Evolutionary conservation across 2,797 vertebrate genomes (phyloP).

Genomic region (Enteromius argenteus): DNA sequence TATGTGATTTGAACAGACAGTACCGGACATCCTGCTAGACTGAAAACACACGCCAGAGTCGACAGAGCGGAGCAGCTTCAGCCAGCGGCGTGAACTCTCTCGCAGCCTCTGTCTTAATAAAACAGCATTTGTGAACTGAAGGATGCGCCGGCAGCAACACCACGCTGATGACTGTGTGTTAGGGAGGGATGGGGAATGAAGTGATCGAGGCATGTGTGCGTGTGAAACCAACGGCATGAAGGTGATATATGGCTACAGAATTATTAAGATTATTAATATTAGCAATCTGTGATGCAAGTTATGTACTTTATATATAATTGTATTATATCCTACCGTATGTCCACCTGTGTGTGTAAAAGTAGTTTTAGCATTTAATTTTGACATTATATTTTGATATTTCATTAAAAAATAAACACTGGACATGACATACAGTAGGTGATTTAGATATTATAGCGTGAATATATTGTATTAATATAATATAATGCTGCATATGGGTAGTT

Average conservation of each 20-base stretch:
- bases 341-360: not conserved
- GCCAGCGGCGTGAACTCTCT: constrained; percentile 11
- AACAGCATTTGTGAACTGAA: constrained; percentile 28
- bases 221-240: not conserved
- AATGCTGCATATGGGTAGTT: not conserved
- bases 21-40: constrained; percentile 21
- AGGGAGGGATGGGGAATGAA: not conserved
- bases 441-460: not conserved
- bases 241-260: not conserved
- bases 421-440: not conserved
- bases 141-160: constrained; percentile 13
- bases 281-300: too few species aligned
- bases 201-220: not conserved
- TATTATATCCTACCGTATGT: not conserved
- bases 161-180: not conserved
- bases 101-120: constrained; percentile 23
- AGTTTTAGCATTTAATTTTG: not conserved
- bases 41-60: constrained; percentile 32
- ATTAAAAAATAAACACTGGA: not conserved
- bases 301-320: not conserved
- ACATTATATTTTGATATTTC: not conserved
- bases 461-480: not conserved
- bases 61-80: not conserved
- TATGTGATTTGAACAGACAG: constrained; percentile 37
- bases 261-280: too few species aligned